phyloP scores from a whole-genome alignment of 1,140 invertebrate species.

The Tetragnatha versicolor region DNA sequence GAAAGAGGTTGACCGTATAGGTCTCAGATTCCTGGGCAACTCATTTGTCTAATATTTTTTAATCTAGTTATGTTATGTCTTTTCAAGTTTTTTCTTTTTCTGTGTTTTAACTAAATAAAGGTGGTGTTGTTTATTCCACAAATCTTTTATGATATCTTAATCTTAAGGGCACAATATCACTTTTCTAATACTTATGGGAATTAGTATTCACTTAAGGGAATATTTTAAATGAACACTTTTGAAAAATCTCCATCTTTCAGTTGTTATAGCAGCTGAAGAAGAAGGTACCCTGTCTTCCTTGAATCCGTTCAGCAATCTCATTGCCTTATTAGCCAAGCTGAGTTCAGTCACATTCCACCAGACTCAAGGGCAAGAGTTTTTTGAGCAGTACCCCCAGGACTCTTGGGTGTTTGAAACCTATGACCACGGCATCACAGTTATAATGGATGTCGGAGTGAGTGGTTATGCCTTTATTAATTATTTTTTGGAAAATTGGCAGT shows the following conservation, averaged over 20 bases:
- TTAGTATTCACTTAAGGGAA: too few species aligned
- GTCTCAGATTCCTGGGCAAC: too few species aligned
- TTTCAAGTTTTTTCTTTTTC: too few species aligned
- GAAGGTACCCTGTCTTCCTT: constrained; percentile 18
- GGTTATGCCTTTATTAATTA: constrained; percentile 72
- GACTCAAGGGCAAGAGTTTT: constrained; percentile 29
- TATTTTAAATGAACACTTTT: too few species aligned
- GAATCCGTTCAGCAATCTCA: constrained; percentile 15
- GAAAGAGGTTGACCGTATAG: too few species aligned
- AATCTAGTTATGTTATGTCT: too few species aligned
- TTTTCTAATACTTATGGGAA: too few species aligned
- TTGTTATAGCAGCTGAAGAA: constrained; percentile 38
- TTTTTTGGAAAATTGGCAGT: constrained; percentile 44
- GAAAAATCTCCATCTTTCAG: too few species aligned
- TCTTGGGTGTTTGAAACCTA: constrained; percentile 34
- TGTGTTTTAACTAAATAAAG: too few species aligned
- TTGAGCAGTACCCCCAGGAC: constrained; percentile 46
- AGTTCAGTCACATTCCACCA: constrained; percentile 47
- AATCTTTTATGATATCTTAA: not conserved
- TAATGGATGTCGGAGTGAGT: constrained; percentile 50
- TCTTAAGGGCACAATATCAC: too few species aligned
- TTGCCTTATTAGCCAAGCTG: constrained; percentile 12
- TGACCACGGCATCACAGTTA: constrained; percentile 36
- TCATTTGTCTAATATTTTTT: too few species aligned
- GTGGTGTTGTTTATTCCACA: not conserved